A percentile compares a stretch with the other conserved stretches of the same genome.
These are phyloP conservation scores for Nemoura dubitans DNA, from an alignment of 2,888 invertebrate genomes.

Conservation along the genomic window DNA sequence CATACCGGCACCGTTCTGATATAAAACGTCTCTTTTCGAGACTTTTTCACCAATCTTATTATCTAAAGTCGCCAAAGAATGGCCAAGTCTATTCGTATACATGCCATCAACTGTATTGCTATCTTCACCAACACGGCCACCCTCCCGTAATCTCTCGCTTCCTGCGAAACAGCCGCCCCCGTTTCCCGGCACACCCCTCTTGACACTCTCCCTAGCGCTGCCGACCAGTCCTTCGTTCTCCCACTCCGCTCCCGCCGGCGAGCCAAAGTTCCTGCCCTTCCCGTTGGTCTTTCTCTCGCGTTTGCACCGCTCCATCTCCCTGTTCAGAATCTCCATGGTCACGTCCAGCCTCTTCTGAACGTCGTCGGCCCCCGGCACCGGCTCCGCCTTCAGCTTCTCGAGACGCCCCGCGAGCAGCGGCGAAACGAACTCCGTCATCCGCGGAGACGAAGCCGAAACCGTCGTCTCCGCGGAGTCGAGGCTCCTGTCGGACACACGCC, in stretches of 20 bases:
- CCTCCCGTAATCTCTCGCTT: conserved; percentile 21
- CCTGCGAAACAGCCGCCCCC: too few relatives aligned
- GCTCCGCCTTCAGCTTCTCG: background rate
- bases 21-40: background rate
- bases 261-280: conserved; percentile 35
- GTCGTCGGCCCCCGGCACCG: background rate
- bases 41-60: background rate
- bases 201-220: too few relatives aligned
- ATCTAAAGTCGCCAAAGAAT: background rate
- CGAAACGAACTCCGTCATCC: background rate
- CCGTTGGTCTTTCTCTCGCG: background rate
- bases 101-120: too few relatives aligned
- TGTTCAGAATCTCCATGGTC: background rate
- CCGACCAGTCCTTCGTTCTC: conserved; percentile 25
- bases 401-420: background rate
- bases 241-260: conserved; percentile 43
- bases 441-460: too few relatives aligned
- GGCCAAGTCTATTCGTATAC: too few relatives aligned
- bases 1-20: background rate
- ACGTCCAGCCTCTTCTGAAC: background rate
- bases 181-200: too few relatives aligned
- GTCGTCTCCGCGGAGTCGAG: too few relatives aligned
- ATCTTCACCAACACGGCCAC: too few relatives aligned
- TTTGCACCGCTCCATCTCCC: background rate
- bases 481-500: too few relatives aligned